Evolutionary conservation across 92 coral and sea anemone species (phyloP).

Genomic region (Pocillopora meandrina): DNA sequence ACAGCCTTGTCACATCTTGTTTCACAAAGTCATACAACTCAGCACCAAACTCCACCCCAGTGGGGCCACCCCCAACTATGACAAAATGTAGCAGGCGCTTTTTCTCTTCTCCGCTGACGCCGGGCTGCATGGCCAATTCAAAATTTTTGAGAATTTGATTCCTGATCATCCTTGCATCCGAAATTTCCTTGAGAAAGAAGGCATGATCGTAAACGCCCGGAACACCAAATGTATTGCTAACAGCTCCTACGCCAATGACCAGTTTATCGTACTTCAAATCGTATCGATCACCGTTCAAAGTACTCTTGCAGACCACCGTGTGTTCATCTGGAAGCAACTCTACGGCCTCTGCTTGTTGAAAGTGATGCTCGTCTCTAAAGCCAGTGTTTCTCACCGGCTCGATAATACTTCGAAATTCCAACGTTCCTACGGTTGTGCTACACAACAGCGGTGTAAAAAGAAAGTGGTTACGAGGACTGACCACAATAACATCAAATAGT

Average conservation of each 20-base stretch:
- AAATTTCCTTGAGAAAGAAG: constrained; percentile 88
- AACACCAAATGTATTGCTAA: constrained; percentile 93
- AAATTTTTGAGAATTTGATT: constrained; percentile 94
- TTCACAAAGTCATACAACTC: constrained; percentile 95
- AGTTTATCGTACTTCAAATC: constrained; percentile 86
- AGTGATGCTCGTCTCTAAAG: constrained; percentile 98
- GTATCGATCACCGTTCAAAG: constrained; percentile 72
- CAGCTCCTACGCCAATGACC: constrained; percentile 94
- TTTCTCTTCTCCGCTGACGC: constrained; percentile 75
- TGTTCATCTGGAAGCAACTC: constrained; percentile 63
- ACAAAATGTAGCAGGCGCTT: constrained; percentile 92
- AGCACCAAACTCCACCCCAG: constrained; percentile 99
- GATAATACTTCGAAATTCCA: constrained; percentile 96
- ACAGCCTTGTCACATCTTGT: constrained; percentile 89
- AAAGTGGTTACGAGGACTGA: constrained; percentile 97
- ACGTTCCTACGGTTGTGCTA: constrained; percentile 96
- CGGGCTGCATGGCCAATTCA: constrained; percentile 96
- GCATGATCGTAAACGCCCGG: constrained; percentile 94
- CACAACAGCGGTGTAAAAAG: constrained; percentile 91
- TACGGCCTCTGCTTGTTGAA: constrained; percentile 91
- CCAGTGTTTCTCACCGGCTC: constrained; percentile 95
- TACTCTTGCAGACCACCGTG: constrained; percentile 72
- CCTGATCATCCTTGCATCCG: constrained; percentile 97
- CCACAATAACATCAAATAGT: constrained; percentile 88
- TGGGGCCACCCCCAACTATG: constrained; percentile 98